Conservation (phyloP, 2,888 invertebrate species). For the Protodeltote pygarga region DNA sequence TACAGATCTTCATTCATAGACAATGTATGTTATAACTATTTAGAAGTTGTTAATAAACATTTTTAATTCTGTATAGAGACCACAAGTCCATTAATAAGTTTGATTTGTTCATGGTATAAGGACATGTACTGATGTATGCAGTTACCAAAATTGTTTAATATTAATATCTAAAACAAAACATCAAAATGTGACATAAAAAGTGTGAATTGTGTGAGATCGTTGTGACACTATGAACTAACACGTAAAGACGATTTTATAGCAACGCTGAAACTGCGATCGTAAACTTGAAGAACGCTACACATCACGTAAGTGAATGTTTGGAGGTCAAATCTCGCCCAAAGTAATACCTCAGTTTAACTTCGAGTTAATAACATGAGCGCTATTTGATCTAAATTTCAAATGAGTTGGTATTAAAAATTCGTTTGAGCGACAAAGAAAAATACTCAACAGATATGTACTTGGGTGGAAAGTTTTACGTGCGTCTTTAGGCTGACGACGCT, state of each 20-base stretch:
- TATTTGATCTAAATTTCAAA: conserved; percentile 42
- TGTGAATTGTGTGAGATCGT: conserved; percentile 62
- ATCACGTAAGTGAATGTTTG: conserved; percentile 52
- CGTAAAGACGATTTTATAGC: conserved; percentile 70
- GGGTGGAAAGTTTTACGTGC: conserved; percentile 60
- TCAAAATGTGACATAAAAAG: conserved; percentile 59
- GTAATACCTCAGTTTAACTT: conserved; percentile 30
- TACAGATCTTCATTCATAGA: too few relatives aligned
- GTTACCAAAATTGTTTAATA: conserved; percentile 1
- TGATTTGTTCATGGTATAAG: background rate
- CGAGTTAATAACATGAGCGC: conserved; percentile 35
- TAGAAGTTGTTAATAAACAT: too few relatives aligned
- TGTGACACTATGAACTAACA: conserved; percentile 62
- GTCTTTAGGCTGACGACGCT: conserved; percentile 61
- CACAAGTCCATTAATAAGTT: too few relatives aligned
- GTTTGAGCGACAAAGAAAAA: conserved; percentile 39
- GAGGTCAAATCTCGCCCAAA: conserved; percentile 44
- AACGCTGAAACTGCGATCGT: conserved; percentile 62
- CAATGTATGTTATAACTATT: too few relatives aligned
- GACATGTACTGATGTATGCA: background rate
- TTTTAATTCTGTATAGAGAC: too few relatives aligned
- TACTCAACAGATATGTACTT: conserved; percentile 44
- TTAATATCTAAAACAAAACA: conserved; percentile 20
- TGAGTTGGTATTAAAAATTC: conserved; percentile 40
- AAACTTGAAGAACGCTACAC: conserved; percentile 64